Percentiles rank a stretch among this genome's conserved stretches.
Conservation (phyloP, 2,797 vertebrate species). For the Myioborus melanocephalus region DNA sequence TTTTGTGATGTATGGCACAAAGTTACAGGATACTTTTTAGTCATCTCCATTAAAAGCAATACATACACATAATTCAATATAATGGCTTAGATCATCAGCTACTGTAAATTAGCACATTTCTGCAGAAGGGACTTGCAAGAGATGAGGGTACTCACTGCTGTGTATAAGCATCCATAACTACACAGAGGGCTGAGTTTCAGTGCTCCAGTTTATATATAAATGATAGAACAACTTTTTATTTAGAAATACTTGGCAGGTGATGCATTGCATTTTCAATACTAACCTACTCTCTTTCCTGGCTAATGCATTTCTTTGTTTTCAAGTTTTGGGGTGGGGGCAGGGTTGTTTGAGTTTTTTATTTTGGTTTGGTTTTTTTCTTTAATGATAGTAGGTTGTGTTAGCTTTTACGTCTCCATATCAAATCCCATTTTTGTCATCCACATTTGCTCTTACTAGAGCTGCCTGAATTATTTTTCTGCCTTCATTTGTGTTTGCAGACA, state of each 20-base stretch:
- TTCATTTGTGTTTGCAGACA: not conserved
- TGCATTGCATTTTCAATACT: not conserved
- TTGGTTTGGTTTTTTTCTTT: not conserved
- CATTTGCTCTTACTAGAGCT: not conserved
- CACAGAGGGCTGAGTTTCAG: not conserved
- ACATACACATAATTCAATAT: not conserved
- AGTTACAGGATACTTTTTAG: not conserved
- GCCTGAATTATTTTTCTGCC: not conserved
- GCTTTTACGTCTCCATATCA: not conserved
- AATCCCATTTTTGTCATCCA: not conserved
- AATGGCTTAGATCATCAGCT: not conserved
- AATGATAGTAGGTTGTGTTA: not conserved
- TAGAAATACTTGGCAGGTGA: not conserved
- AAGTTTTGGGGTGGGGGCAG: not conserved
- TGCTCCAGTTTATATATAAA: not conserved
- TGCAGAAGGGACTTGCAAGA: not conserved
- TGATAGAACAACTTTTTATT: not conserved
- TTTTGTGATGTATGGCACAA: not conserved
- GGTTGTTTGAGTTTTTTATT: not conserved
- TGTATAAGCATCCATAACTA: not conserved
- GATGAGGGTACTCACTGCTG: not conserved
- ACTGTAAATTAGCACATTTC: not conserved
- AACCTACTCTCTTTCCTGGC: not conserved
- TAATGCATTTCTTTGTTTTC: not conserved
- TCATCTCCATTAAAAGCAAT: not conserved